These are phyloP conservation scores for Dendrocincla tyrannina DNA, from an alignment of 2,797 vertebrate genomes.

Conservation along the genomic window DNA sequence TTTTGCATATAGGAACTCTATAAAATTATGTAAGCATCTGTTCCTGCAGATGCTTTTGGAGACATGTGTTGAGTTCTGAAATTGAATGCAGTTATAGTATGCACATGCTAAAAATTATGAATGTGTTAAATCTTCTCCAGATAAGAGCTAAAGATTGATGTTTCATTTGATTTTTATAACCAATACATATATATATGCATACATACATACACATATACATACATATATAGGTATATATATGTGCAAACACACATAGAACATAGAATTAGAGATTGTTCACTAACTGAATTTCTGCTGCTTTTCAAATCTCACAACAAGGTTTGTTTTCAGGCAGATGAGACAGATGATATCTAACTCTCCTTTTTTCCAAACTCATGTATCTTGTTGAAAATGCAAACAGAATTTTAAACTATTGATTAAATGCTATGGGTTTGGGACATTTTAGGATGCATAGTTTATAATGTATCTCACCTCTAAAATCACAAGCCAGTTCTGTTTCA, in stretches of 20 bases:
- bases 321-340: background rate
- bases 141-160: background rate
- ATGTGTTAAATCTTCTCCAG: background rate
- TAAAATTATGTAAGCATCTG: slow-evolving; percentile 25
- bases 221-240: background rate
- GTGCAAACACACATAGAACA: background rate
- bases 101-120: background rate
- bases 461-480: background rate
- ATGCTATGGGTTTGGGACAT: background rate
- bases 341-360: background rate
- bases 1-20: slow-evolving; percentile 8
- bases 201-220: background rate
- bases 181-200: too few species aligned
- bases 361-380: background rate
- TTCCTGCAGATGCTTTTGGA: slow-evolving; percentile 4
- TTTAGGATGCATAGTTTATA: background rate
- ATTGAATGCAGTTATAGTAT: background rate
- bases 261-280: background rate
- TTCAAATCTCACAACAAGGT: background rate
- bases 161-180: background rate
- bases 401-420: background rate
- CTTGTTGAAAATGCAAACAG: background rate
- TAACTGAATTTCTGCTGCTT: background rate
- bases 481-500: background rate
- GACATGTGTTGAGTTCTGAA: background rate